phyloP scores from a whole-genome alignment of 2,113 vertebrate genomes.

The Thermophis baileyi region DNA sequence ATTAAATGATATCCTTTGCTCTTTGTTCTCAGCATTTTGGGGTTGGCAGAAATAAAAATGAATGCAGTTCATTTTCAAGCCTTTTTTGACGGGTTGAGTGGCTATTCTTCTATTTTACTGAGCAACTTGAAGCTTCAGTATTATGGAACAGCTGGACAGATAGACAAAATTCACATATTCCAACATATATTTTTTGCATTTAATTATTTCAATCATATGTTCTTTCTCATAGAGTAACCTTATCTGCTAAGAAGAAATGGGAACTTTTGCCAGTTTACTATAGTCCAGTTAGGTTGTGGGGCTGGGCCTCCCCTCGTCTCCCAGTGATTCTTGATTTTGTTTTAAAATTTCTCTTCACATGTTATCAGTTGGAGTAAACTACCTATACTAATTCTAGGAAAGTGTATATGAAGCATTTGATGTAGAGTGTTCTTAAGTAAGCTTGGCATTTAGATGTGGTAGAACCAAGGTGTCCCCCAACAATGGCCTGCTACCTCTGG shows the following conservation, averaged over 20 bases:
- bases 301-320: neutral
- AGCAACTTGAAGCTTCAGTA: neutral
- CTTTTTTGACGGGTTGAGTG: neutral
- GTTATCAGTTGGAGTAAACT: neutral
- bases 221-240: neutral
- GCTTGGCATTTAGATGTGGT: neutral
- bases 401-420: neutral
- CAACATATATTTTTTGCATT: neutral
- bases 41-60: neutral
- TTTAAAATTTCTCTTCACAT: neutral
- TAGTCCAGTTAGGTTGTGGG: neutral
- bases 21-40: neutral
- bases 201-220: neutral
- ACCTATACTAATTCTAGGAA: neutral
- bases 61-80: neutral
- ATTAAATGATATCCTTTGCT: neutral
- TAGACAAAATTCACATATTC: neutral
- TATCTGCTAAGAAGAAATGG: neutral
- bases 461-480: neutral
- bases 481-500: neutral
- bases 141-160: neutral
- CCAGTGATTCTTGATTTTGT: neutral
- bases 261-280: neutral
- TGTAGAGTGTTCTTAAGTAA: neutral
- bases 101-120: neutral